These are phyloP conservation scores for Orthonychiurus folsomi DNA, from an alignment of 2,888 invertebrate species.

Conservation along the genomic window DNA sequence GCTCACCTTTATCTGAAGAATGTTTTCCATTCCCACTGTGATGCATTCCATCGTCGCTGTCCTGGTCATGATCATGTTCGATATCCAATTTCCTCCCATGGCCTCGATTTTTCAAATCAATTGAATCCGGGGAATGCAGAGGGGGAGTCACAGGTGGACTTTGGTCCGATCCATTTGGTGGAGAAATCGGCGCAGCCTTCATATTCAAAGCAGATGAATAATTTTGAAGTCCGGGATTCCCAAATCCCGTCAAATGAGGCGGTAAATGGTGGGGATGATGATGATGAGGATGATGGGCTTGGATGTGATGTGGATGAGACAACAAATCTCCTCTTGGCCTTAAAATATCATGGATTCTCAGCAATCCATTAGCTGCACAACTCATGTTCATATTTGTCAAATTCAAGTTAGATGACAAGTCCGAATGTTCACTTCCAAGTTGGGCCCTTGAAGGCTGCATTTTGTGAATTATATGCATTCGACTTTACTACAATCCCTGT, in stretches of 20 bases:
- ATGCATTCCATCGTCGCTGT: not conserved
- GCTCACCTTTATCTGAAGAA: slow-evolving; percentile 33
- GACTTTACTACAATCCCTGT: too few relatives aligned
- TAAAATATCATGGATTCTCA: slow-evolving; percentile 39
- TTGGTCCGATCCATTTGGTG: slow-evolving; percentile 39
- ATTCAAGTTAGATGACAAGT: too few relatives aligned
- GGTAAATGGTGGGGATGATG: slow-evolving; percentile 21
- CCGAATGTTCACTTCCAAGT: too few relatives aligned
- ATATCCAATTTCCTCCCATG: not conserved
- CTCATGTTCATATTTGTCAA: slow-evolving; percentile 13
- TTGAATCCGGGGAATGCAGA: slow-evolving; percentile 36
- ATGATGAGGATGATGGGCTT: slow-evolving; percentile 16
- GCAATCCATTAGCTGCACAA: slow-evolving; percentile 37
- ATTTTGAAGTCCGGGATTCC: slow-evolving; percentile 20
- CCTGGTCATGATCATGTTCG: not conserved
- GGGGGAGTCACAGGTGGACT: slow-evolving; percentile 40
- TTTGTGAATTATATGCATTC: too few relatives aligned
- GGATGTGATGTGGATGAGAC: slow-evolving; percentile 26
- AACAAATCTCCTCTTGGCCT: slow-evolving; percentile 27
- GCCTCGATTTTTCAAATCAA: too few relatives aligned
- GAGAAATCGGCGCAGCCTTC: slow-evolving; percentile 36
- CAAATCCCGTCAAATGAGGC: slow-evolving; percentile 20
- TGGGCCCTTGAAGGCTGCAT: too few relatives aligned
- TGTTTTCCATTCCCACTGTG: slow-evolving; percentile 21
- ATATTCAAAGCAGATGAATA: slow-evolving; percentile 27